Conservation (phyloP, 2,888 invertebrate species). For the Chloromyia formosa region DNA sequence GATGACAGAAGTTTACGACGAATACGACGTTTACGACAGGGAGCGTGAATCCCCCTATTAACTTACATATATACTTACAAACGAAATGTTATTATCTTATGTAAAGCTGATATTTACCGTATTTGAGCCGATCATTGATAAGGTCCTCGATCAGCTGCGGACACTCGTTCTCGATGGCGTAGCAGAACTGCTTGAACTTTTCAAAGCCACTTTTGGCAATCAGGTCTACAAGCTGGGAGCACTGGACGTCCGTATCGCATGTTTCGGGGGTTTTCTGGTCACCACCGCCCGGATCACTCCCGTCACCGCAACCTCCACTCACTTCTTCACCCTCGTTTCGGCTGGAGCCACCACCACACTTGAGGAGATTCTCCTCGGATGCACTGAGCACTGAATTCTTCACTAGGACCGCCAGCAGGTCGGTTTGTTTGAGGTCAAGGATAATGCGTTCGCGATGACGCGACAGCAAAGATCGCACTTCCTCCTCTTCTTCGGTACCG, state of each 20-base stretch:
- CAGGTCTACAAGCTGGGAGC: conserved; percentile 70
- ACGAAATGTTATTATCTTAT: too few relatives aligned
- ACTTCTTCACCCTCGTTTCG: background rate
- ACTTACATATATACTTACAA: too few relatives aligned
- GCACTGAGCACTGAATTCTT: conserved; percentile 72
- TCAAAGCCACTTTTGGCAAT: conserved; percentile 71
- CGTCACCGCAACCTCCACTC: background rate
- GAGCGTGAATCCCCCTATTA: too few relatives aligned
- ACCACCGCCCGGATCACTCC: background rate
- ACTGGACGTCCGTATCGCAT: conserved; percentile 61
- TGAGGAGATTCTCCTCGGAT: conserved; percentile 68
- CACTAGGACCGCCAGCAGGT: conserved; percentile 70
- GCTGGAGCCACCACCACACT: conserved; percentile 50
- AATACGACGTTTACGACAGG: too few relatives aligned
- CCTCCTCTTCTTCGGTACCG: conserved; percentile 58
- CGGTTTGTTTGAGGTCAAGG: conserved; percentile 71
- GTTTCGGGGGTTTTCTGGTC: conserved; percentile 42
- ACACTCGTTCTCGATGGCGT: conserved; percentile 71
- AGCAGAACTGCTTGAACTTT: conserved; percentile 71
- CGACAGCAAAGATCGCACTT: conserved; percentile 70
- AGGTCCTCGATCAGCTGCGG: conserved; percentile 71
- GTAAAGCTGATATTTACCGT: conserved; percentile 60
- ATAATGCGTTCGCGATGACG: conserved; percentile 72
- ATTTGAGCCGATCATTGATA: conserved; percentile 68
- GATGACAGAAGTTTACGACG: too few relatives aligned